phyloP scores from a whole-genome alignment of 2,797 vertebrate species.

The Nasua narica region DNA sequence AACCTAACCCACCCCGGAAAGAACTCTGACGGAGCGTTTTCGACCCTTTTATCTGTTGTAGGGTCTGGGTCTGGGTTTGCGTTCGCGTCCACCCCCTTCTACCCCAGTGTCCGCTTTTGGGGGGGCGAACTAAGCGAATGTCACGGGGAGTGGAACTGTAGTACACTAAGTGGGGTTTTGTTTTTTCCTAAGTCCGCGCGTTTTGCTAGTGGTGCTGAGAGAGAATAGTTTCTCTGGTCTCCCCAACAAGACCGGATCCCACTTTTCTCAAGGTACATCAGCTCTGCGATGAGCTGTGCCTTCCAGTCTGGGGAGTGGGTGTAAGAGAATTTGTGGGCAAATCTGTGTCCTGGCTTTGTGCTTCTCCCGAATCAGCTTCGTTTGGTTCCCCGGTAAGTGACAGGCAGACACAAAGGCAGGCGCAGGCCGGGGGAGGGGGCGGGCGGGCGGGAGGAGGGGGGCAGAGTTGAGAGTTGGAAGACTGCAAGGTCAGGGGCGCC shows the following conservation, averaged over 20 bases:
- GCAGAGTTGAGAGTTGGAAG: slow-evolving; percentile 77
- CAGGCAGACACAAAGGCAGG: slow-evolving; percentile 91
- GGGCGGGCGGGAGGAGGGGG: slow-evolving; percentile 62
- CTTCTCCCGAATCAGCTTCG: slow-evolving; percentile 85
- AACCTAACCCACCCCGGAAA: background rate
- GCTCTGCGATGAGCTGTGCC: background rate
- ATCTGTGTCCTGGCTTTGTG: slow-evolving; percentile 86
- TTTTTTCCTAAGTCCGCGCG: background rate
- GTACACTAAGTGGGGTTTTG: background rate
- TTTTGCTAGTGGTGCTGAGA: slow-evolving; percentile 33
- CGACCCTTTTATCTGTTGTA: background rate
- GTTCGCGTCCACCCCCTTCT: background rate
- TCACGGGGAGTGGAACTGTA: background rate
- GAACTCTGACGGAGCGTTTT: background rate
- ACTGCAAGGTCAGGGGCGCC: slow-evolving; percentile 88
- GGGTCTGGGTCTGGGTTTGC: background rate
- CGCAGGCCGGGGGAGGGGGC: slow-evolving; percentile 79
- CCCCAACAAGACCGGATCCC: slow-evolving; percentile 9
- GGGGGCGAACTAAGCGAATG: background rate
- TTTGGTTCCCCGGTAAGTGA: slow-evolving; percentile 87
- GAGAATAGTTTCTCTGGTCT: slow-evolving; percentile 29
- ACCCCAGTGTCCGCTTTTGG: background rate
- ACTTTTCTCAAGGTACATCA: slow-evolving; percentile 20
- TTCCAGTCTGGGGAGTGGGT: background rate
- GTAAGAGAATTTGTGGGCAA: slow-evolving; percentile 73